Percentiles rank a stretch among this genome's conserved stretches.
phyloP scores from a whole-genome alignment of 2,888 invertebrate genomes.

The Galerucella calmariensis region DNA sequence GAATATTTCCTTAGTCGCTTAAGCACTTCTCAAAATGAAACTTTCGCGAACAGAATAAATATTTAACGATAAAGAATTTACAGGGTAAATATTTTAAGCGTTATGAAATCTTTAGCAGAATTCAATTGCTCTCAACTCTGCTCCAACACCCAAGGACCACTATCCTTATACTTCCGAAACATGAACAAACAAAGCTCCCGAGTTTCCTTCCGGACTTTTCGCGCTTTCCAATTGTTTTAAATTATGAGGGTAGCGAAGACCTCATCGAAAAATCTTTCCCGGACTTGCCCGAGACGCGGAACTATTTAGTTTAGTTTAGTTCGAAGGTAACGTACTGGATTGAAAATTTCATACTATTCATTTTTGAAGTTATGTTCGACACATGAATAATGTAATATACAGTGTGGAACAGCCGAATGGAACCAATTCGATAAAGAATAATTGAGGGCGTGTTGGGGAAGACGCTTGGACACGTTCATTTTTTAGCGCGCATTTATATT shows the following conservation, averaged over 20 bases:
- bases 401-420: no score
- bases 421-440: no score
- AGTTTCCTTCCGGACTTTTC: slow-evolving; percentile 13
- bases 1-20: not conserved
- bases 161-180: slow-evolving; percentile 21
- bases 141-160: slow-evolving; percentile 18
- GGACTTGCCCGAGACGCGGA: slow-evolving; percentile 31
- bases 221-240: slow-evolving; percentile 18
- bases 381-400: no score
- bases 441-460: no score
- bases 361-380: not conserved
- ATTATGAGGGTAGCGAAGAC: slow-evolving; percentile 30
- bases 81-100: slow-evolving; percentile 16
- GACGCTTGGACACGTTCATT: no score
- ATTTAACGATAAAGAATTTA: slow-evolving; percentile 17
- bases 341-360: not conserved
- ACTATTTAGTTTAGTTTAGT: not conserved
- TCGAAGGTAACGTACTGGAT: not conserved
- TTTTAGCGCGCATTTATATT: no score
- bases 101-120: slow-evolving; percentile 14
- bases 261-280: slow-evolving; percentile 27
- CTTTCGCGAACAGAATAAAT: slow-evolving; percentile 7
- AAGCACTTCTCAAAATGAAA: not conserved
- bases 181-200: slow-evolving; percentile 19
- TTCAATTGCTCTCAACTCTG: slow-evolving; percentile 20